phyloP scores from a whole-genome alignment of 2,113 vertebrate genomes.

The Lasiurus cinereus region DNA sequence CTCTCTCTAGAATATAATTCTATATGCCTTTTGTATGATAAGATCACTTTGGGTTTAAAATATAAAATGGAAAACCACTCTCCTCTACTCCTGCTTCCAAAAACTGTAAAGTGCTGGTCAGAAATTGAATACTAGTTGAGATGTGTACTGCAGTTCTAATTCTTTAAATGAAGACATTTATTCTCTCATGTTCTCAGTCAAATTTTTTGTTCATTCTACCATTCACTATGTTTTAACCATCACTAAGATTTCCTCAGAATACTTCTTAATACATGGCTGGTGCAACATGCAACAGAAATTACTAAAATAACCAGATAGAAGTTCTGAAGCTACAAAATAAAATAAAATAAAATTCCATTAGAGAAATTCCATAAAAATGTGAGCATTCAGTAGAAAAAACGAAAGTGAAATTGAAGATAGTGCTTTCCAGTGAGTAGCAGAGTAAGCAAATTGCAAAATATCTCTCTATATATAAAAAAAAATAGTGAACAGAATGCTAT shows the following conservation, averaged over 20 bases:
- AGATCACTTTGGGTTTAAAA: background rate
- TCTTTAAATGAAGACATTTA: background rate
- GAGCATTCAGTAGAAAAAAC: background rate
- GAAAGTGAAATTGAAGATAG: background rate
- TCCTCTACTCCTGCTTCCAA: background rate
- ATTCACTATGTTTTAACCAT: background rate
- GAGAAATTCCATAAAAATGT: background rate
- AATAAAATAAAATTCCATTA: background rate
- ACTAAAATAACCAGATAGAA: background rate
- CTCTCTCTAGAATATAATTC: background rate
- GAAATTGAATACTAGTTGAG: background rate
- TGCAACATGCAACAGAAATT: background rate
- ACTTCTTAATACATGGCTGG: background rate
- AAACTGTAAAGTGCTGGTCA: background rate
- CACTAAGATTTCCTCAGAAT: background rate
- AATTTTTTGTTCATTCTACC: background rate
- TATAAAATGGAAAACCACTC: background rate
- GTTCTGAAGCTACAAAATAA: background rate
- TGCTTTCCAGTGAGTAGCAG: background rate
- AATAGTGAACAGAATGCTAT: too few species aligned
- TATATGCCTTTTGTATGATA: background rate
- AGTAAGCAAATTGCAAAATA: background rate
- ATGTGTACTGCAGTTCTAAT: accelerated
- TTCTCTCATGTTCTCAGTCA: too few species aligned
- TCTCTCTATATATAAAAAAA: too few species aligned